These are phyloP conservation scores for Caenorhabditis macrosperma DNA, from an alignment of 2,888 invertebrate species.

Conservation along the genomic window DNA sequence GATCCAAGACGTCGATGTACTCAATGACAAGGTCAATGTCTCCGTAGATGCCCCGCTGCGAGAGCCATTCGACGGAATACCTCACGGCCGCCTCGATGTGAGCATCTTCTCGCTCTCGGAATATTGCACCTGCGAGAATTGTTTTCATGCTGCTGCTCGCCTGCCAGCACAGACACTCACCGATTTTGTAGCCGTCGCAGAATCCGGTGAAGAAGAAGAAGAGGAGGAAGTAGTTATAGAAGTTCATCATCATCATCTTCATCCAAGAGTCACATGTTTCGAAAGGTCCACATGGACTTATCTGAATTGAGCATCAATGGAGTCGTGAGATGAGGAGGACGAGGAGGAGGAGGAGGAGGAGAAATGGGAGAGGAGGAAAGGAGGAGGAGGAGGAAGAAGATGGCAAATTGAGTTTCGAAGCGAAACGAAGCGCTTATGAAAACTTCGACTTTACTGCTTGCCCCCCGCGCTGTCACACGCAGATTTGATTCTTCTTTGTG, in stretches of 20 bases:
- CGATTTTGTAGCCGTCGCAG: constrained; percentile 28
- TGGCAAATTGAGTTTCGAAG: constrained; percentile 38
- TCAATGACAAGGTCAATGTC: constrained; percentile 71
- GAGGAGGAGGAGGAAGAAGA: background rate
- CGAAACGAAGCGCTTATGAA: constrained; percentile 41
- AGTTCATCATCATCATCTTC: constrained; percentile 4
- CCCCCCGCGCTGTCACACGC: constrained; percentile 12
- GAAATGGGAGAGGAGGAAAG: constrained; percentile 2
- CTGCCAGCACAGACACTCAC: too few species aligned
- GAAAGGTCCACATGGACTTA: constrained; percentile 8
- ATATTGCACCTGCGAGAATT: constrained; percentile 71
- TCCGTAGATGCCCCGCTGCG: constrained; percentile 68
- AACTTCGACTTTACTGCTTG: constrained; percentile 18
- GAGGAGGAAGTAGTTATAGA: background rate
- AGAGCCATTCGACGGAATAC: constrained; percentile 75
- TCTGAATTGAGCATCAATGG: constrained; percentile 34
- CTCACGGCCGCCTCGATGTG: constrained; percentile 76
- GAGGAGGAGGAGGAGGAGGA: background rate
- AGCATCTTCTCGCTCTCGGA: constrained; percentile 76
- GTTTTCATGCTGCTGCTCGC: background rate
- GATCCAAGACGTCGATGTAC: constrained; percentile 73
- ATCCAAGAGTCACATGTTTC: constrained; percentile 32
- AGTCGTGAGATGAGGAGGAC: background rate
- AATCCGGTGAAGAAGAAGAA: background rate
- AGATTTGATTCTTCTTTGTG: constrained; percentile 11